Evolutionary conservation across 2,113 vertebrate species (phyloP).

Genomic region (Anas platyrhynchos): DNA sequence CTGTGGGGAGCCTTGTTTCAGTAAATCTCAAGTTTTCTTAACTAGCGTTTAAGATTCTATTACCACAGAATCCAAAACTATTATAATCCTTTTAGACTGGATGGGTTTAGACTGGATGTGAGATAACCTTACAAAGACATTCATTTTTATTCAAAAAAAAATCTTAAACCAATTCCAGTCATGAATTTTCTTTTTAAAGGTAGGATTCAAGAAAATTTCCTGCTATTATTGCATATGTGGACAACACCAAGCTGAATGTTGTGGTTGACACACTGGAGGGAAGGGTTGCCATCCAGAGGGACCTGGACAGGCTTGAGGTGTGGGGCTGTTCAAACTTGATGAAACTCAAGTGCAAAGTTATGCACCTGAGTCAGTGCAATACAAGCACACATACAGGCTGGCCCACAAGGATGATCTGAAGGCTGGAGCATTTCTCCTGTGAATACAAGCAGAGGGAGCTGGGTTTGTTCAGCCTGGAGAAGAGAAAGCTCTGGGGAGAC

Average conservation of each 20-base stretch:
- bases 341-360: no score
- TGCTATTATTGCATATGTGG: not conserved
- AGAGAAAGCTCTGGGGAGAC: not conserved
- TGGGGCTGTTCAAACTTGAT: no score
- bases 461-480: not conserved
- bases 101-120: not conserved
- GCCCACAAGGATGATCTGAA: not conserved
- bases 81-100: not conserved
- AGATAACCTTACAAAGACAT: rapidly evolving
- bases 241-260: not conserved
- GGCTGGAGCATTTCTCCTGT: not conserved
- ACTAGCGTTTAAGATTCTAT: not conserved
- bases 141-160: not conserved
- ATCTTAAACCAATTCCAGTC: not conserved
- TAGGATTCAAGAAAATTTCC: not conserved
- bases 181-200: not conserved
- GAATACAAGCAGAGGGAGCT: not conserved
- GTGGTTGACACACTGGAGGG: no score
- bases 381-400: no score
- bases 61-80: not conserved
- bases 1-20: not conserved
- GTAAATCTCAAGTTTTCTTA: not conserved
- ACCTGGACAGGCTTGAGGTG: no score
- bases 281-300: no score
- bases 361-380: no score